phyloP scores from a whole-genome alignment of 1,140 invertebrate genomes.

The Lucilia sericata region DNA sequence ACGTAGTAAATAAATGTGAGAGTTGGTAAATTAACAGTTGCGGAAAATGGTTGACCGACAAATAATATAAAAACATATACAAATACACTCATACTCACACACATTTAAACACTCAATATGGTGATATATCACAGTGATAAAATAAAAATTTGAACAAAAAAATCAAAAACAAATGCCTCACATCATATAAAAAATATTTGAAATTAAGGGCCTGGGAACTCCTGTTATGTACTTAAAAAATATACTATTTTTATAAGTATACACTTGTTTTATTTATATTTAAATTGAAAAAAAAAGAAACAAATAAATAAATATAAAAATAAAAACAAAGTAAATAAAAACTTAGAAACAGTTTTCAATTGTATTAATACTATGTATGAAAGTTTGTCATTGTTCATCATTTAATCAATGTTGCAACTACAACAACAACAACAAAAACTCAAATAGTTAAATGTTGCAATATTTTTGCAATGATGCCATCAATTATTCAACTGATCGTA shows the following conservation, averaged over 20 bases:
- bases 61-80: conserved; percentile 34
- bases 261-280: background rate
- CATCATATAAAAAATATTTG: background rate
- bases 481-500: conserved; percentile 41
- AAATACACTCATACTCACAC: background rate
- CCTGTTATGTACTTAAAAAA: too few species aligned
- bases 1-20: conserved; percentile 22
- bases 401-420: conserved; percentile 2
- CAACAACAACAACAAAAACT: background rate
- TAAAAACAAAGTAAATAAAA: background rate
- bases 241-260: too few species aligned
- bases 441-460: background rate
- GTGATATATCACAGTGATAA: conserved; percentile 21
- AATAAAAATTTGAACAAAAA: conserved; percentile 18
- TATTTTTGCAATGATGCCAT: conserved; percentile 1
- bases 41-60: conserved; percentile 51
- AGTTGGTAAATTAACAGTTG: conserved; percentile 51
- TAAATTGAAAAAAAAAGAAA: background rate
- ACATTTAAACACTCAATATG: background rate
- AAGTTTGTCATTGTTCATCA: background rate
- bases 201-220: too few species aligned
- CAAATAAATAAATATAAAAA: too few species aligned
- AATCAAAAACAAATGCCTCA: conserved; percentile 6
- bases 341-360: background rate
- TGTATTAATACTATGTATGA: background rate